Base-by-base conservation (phyloP, 2,888 invertebrate genomes). In the Steinernema scapterisci region DNA sequence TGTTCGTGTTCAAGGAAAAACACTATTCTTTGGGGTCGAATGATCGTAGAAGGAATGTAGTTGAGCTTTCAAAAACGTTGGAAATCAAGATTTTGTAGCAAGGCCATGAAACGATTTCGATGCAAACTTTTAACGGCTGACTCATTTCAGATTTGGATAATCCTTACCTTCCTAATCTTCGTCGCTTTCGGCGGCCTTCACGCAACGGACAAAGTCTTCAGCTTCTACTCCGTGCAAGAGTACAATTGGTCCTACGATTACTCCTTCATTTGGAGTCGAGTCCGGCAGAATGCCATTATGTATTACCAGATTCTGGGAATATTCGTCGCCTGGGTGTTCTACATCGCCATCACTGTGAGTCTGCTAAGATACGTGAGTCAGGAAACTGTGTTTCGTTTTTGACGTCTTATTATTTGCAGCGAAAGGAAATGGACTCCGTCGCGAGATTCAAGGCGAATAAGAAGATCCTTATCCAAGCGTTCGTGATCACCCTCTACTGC, bases 171-270 rank as follows among this genome's bases (percentile, higher is more conserved):
- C 31, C 16, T 38, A 1, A 9, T 63, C 13, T 63, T 31, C 31
- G 25, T 38, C 63, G 63, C 25, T 1, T 63, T 63, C 63, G 63
- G 27, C 38, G 13, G 27, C 16, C 27, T 38, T 1, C 63, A 31
- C 31, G 11, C 63, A 2, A 27, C 63, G 6, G 9, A 63, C 9
- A 23, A 25, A 11, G 25, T 63, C 63, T 31, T 31, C 63, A 31
- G 38, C 31, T 27, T 6, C 16, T 63, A 63, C 63, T 25, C 16
- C 2, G 31, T 63, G 5, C 9, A 23, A 27, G 63, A 63, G 31
- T 63, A 31, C 63, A 63, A 25, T 1, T 63, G 63, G 63, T 25
- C 63, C 63, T 63, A 63, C 63, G 63, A 63, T 27, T 11, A 31
- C 63, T 63, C 63, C 5, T 63, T 25, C 31, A 6, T 16, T 16